These are phyloP conservation scores for Cyrtorhinus lividipennis DNA, from an alignment of 1,140 invertebrate species.

Conservation along the genomic window DNA sequence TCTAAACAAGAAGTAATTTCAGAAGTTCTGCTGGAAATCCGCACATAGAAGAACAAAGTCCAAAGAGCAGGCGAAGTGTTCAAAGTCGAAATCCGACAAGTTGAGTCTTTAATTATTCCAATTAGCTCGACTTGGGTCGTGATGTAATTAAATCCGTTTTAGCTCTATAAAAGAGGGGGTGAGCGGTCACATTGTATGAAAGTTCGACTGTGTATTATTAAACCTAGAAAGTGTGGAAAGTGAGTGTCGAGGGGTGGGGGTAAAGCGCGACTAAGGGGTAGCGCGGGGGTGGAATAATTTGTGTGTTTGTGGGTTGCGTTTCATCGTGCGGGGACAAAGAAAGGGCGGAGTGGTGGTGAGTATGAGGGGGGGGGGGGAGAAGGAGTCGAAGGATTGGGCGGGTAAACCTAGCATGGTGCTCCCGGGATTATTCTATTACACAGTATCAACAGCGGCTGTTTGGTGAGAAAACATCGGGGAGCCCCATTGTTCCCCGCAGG, in stretches of 20 bases:
- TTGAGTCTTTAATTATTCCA: neutral
- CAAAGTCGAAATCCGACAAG: no score
- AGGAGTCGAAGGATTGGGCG: neutral
- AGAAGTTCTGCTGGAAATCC: no score
- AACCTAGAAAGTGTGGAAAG: neutral
- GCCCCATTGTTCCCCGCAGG: neutral
- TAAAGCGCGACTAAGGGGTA: neutral
- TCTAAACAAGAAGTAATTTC: no score
- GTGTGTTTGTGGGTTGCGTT: slow-evolving; percentile 10
- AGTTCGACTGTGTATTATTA: neutral
- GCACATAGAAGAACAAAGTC: no score
- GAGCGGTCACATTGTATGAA: neutral
- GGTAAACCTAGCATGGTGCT: neutral
- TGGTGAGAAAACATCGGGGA: slow-evolving; percentile 3
- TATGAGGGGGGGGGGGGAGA: neutral
- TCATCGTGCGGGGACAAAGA: neutral
- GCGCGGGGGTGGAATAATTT: slow-evolving; percentile 1
- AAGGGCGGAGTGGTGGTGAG: neutral
- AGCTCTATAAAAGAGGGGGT: neutral
- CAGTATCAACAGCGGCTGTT: slow-evolving; percentile 9
- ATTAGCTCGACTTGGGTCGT: neutral
- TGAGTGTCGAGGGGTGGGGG: neutral
- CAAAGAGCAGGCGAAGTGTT: no score
- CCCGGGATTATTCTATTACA: slow-evolving; percentile 5
- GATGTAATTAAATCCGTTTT: neutral